Evolutionary conservation across 2,113 vertebrate species (phyloP), one percentile per base, ranked within the genome.

Genomic region (Malurus melanocephalus): DNA sequence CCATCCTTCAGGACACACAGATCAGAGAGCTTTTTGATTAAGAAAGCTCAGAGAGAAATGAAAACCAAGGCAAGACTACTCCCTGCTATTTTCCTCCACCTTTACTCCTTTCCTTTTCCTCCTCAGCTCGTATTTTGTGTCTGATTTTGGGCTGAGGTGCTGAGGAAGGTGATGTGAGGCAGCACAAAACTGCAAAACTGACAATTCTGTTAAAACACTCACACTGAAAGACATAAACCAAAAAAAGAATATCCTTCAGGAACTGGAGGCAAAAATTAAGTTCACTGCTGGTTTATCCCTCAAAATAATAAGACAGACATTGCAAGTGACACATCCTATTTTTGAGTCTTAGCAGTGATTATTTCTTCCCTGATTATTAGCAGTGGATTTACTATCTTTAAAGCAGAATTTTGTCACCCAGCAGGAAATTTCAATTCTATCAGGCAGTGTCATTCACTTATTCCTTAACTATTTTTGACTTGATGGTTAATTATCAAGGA

Each of bases 361-460:
- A 68, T 75, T 92, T 72, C 82, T 87, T 80, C 73, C 82, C 73
- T 78, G 60, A 91, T 92, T 83, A 88, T 74, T 65, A 89, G 68
- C 80, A 83, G 42, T 78, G 85, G 89, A 93, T 93, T 94, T 86
- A 52, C 80, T 46, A 75, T 74, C 88, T 85, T 94, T 93, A 88
- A 95, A 92, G 89, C 45, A 53, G 76, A 91, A 83, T 83, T 93
- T 83, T 86, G 82, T 81, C 85, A 83, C 85, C 82, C 93, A 53
- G 69, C 77, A 91, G 93, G 93, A 94, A 80, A 89, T 80, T 57
- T 67, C 65, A 88, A 64, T 85, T 93, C 82, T 83, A n/a, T 42
- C 85, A 80, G 61, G 69, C 61, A 93, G 80, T 64, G 79, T 40
- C 88, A 42, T 67, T 91, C 65, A 61, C 76, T 92, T 87, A 59